These are phyloP conservation scores for Bombus soroeensis DNA, from an alignment of 1,140 invertebrate species.

Conservation along the genomic window DNA sequence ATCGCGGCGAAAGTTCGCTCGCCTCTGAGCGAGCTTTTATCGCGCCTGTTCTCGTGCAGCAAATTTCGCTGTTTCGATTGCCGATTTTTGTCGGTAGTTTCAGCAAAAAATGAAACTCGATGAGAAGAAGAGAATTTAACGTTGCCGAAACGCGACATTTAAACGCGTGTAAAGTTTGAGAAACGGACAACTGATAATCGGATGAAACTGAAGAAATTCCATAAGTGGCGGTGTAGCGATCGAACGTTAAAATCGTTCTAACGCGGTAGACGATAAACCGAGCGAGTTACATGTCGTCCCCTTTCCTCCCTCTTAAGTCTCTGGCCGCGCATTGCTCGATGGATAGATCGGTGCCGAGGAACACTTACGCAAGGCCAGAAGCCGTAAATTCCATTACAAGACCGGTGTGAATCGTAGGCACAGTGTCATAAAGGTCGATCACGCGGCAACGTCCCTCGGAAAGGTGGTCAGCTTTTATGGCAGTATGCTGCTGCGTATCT, in stretches of 20 bases:
- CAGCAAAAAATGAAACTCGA: no score
- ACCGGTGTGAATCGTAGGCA: slow-evolving; percentile 75
- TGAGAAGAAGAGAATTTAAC: no score
- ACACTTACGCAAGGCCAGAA: slow-evolving; percentile 77
- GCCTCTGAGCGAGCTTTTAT: neutral
- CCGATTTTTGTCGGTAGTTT: neutral
- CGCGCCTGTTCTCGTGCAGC: neutral
- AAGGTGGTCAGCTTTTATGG: slow-evolving; percentile 36
- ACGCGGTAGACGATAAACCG: no score
- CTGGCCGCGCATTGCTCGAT: neutral
- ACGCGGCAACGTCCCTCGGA: slow-evolving; percentile 14
- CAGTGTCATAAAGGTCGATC: slow-evolving; percentile 50
- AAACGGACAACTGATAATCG: no score
- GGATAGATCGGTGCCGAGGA: slow-evolving; percentile 15
- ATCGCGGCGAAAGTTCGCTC: neutral
- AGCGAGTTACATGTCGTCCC: no score
- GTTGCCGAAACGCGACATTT: no score
- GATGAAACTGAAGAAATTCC: no score
- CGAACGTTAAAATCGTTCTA: no score
- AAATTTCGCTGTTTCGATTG: neutral
- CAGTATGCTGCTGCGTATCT: slow-evolving; percentile 38
- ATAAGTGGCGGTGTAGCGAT: no score
- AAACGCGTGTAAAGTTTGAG: no score
- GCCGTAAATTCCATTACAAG: slow-evolving; percentile 80
- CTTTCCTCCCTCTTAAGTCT: neutral